Evolutionary conservation across 2,888 invertebrate species (phyloP), one percentile per base, ranked within the genome.

Genomic region (Cheilosia vulpina): DNA sequence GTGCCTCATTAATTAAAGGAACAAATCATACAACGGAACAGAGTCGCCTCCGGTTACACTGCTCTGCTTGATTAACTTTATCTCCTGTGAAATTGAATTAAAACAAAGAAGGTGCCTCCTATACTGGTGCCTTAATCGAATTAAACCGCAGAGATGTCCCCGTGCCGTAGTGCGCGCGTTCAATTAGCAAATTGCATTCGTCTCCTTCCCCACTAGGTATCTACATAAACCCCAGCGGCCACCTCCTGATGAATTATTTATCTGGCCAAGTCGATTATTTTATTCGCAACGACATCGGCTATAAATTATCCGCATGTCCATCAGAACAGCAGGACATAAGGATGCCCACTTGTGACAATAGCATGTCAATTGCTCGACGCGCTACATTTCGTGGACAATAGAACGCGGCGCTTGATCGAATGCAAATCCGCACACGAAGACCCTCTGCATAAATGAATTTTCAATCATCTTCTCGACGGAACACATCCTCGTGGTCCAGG

Each of bases 261-360:
- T 81, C 66, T 66, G 62, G 34, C 60, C 17, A 62, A 63, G 71
- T 47, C 76, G 81, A 85, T 85, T 85, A 85, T 85, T 81, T 85
- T 81, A 66, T 47, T 81, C 21, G 55, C 43, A 58, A 63, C 53
- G 76, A 85, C 84, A 80, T 53, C 24, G 84, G 75, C 84, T 81
- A 85, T 85, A 85, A 81, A 85, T 85, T 81, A 85, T 76, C 81
- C 76, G 81, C 85, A 81, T 85, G 81, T 85, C 85, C 81, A 85
- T 85, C 85, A 81, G 38, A 38, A 24, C 43, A 43, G 66, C 55
- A 81, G 85, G 85, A 85, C 84, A 85, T 85, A 85, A 81, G 76
- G 81, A 85, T 81, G 71, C 65, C 66, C 72, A 72, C 72, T 77
- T 85, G 85, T 85, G 81, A 85, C 85, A 85, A 85, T 77, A 63